These are phyloP conservation scores for Linnaemya tessellans DNA, from an alignment of 2,888 invertebrate genomes.

Conservation along the genomic window DNA sequence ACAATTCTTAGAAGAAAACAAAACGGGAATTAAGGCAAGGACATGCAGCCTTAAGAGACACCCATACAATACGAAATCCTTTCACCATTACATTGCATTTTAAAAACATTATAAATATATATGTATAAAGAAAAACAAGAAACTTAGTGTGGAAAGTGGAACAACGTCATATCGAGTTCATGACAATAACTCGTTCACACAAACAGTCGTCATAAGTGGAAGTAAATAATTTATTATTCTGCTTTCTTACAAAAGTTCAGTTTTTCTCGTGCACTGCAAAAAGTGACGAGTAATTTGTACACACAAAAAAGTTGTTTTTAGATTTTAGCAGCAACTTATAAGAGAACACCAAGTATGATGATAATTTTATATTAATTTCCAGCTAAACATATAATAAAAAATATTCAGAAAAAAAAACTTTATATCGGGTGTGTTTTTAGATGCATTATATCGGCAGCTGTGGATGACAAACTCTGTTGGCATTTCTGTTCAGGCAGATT, in stretches of 20 bases:
- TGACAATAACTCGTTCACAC: constrained; percentile 11
- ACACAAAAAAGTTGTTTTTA: neutral
- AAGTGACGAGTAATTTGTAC: neutral
- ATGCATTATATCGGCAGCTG: no score
- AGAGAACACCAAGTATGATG: neutral
- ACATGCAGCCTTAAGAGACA: constrained; percentile 2
- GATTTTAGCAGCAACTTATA: neutral
- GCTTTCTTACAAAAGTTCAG: neutral
- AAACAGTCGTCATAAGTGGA: neutral
- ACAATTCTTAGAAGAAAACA: constrained; percentile 2
- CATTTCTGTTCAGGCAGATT: no score
- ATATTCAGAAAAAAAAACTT: no score
- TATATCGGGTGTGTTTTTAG: no score
- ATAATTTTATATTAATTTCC: neutral
- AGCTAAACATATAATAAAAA: no score
- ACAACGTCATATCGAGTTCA: constrained; percentile 26
- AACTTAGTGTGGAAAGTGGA: neutral
- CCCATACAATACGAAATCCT: neutral
- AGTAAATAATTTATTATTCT: constrained; percentile 20
- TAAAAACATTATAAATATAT: neutral
- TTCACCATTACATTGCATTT: neutral
- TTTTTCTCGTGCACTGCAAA: neutral
- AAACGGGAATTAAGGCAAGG: constrained; percentile 23
- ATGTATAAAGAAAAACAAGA: neutral
- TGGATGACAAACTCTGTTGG: no score